Evolutionary conservation across 2,797 vertebrate species (phyloP), one percentile per base, ranked within the genome.

Genomic region (Sebastes hubbsi): DNA sequence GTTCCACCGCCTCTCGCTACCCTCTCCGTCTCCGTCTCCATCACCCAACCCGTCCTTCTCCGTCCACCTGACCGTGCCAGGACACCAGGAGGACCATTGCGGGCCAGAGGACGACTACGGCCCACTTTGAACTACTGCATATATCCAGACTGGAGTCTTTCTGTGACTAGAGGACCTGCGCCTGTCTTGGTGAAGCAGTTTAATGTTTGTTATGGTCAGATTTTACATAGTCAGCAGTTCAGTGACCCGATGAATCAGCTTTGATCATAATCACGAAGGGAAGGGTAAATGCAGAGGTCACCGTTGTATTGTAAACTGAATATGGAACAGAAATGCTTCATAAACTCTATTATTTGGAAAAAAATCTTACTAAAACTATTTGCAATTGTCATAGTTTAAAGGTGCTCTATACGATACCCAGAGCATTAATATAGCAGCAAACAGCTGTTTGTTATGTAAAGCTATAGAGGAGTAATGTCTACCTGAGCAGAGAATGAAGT

Each of bases 81-180:
- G 55, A 58, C 85, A 78, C 68, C 74, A 58, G 59, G 88, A 85
- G 65, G 60, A 61, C 18, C 66, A 4, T 1, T 89, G 67, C 13
- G 78, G 60, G 5, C 77, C 64, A 0, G 90, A 93, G 54, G 92
- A 95, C 32, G 88, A 92, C 54, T 93, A 85, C 87, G 91, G 93
- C 78, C 91, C 92, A 1, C 94, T 95, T 6, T 95, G 89, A 95
- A 58, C 58, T 20, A 5, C 13, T 10, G 6, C 3, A 5, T 22
- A 6, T 1, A 7, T n/a, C 29, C 52, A 46, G 29, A 65, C 25
- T 56, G 67, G 18, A 38, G 29, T 22, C 22, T 22, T 9, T 32
- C 29, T 34, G 6, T 2, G 49, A 66, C 22, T 12, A 8, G 13
- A 68, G 56, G 49, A 75, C 22, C 25, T 30, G 16, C 12, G 22